Conservation (phyloP, 2,797 vertebrate species). For the Uromys caudimaculatus region DNA sequence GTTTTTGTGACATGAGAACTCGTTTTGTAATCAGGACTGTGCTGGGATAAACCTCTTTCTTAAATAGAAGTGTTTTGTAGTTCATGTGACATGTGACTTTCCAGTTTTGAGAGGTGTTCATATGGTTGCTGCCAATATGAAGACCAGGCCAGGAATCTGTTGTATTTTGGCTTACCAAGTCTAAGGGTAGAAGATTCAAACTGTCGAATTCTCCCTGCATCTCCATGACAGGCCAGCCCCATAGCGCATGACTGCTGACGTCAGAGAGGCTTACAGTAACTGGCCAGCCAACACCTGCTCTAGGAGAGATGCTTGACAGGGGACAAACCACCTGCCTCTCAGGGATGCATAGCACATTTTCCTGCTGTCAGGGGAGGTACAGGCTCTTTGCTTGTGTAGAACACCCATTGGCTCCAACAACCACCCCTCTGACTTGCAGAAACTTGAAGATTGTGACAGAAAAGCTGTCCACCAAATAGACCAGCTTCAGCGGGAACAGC, state of each 20-base stretch:
- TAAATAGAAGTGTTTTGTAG: conserved; percentile 10
- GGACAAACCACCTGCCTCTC: background rate
- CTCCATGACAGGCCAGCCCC: background rate
- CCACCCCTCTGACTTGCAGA: conserved; percentile 86
- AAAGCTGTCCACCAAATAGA: conserved; percentile 94
- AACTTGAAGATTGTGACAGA: conserved; percentile 95
- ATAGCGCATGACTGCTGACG: background rate
- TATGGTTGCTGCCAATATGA: background rate
- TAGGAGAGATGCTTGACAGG: background rate
- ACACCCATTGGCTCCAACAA: background rate
- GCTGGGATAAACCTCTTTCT: conserved; percentile 37
- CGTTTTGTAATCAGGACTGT: background rate
- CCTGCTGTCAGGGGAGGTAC: background rate
- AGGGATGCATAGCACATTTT: background rate
- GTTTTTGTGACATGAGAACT: conserved; percentile 41
- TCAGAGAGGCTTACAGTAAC: background rate
- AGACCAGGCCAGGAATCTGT: background rate
- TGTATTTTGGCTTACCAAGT: background rate
- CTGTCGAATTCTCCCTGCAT: background rate
- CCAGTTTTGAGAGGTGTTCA: background rate
- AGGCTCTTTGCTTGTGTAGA: background rate
- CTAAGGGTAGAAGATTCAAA: background rate
- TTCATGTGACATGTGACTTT: background rate
- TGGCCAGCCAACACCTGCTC: background rate
- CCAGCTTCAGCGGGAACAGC: conserved; percentile 95